These are phyloP conservation scores for Nebria ingens DNA, from an alignment of 1,140 invertebrate species.

Conservation along the genomic window DNA sequence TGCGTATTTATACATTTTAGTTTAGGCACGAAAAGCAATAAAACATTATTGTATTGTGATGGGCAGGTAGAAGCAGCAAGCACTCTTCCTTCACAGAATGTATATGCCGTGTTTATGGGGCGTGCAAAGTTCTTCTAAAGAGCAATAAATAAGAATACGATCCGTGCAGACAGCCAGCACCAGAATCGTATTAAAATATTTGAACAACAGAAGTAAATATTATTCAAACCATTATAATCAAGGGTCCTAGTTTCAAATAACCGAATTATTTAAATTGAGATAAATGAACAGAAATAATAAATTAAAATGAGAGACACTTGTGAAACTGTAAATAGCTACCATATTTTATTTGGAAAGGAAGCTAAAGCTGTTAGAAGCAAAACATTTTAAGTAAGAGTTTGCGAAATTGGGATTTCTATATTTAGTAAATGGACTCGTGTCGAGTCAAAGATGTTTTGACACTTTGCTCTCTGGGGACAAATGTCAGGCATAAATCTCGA, in stretches of 20 bases:
- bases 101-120: constrained; percentile 1
- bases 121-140: constrained; percentile 6
- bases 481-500: neutral
- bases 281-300: too few relatives aligned
- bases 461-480: neutral
- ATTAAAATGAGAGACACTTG: too few relatives aligned
- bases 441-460: neutral
- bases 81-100: neutral
- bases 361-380: too few relatives aligned
- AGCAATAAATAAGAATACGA: constrained; percentile 4
- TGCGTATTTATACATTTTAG: neutral
- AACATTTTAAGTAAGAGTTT: too few relatives aligned
- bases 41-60: constrained; percentile 2
- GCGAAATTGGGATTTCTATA: neutral
- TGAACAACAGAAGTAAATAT: too few relatives aligned
- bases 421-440: neutral
- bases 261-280: too few relatives aligned
- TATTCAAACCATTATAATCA: too few relatives aligned
- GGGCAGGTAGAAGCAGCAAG: neutral
- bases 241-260: too few relatives aligned
- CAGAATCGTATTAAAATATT: too few relatives aligned
- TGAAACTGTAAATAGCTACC: too few relatives aligned
- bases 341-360: too few relatives aligned
- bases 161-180: neutral
- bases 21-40: neutral